Evolutionary conservation across 2,888 invertebrate genomes (phyloP), one percentile per base, ranked within the genome.

Genomic region (Lymantria dispar): DNA sequence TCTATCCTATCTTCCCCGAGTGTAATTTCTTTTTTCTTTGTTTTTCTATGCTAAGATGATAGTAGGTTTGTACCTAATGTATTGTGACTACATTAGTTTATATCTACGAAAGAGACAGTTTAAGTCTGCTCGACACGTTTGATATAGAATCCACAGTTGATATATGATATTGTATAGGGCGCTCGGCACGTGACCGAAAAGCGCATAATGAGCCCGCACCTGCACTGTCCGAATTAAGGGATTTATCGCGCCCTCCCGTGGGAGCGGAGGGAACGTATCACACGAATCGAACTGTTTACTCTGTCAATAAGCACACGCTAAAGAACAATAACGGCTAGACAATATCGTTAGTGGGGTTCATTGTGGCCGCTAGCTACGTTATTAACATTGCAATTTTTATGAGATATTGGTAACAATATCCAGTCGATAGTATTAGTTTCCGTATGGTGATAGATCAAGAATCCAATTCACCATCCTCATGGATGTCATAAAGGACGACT

Each of bases 191-290:
- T 85, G 90, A 58, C 85, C 76, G 81, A 69, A 84, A 83, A 86
- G 78, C 82, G 77, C 80, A 83, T 89, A 91, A 90, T 90, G 88
- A 90, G 83, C 81, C 83, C 83, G 12, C 90, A 91, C 90, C 90
- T 90, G 90, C 89, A 85, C 72, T 78, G 70, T 71, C 12, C 81
- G 78, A 87, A 82, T 89, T 90, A 89, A 81, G 83, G 89, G 90
- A 90, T 90, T 88, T 90, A 85, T 89, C 87, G 87, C 90, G 86
- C 90, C 90, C 89, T 88, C 90, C 86, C 90, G 89, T 90, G 90
- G 88, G 90, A 90, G 66, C 79, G 76, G 70, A 78, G 80, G 75
- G 76, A 65, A 60, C 61, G 52, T 66, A 73, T 64, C 68, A 64
- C 64, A 70, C 64, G 73, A 75, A 73, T 70, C 73, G 76, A 74